phyloP scores from a whole-genome alignment of 2,113 vertebrate species.

The Syngnathus scovelli region DNA sequence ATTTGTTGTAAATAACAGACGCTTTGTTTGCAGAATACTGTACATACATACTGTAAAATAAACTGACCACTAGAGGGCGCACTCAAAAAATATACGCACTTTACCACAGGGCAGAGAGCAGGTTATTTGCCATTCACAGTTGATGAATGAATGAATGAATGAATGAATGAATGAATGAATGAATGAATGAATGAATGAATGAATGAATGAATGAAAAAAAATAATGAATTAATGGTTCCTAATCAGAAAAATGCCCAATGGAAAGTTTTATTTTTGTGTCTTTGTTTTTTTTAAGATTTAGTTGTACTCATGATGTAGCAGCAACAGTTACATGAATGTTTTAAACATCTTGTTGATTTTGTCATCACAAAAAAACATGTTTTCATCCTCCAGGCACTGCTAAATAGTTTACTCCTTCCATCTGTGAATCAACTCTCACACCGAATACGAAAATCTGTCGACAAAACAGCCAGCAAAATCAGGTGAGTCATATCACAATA shows the following conservation, averaged over 20 bases:
- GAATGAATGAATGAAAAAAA: too few relatives aligned
- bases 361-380: background rate
- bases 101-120: background rate
- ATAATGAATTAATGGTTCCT: too few relatives aligned
- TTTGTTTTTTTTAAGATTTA: background rate
- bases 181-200: too few relatives aligned
- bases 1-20: background rate
- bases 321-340: background rate
- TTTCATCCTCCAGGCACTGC: slow-evolving; percentile 73
- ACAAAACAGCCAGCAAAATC: slow-evolving; percentile 92
- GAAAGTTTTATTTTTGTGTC: background rate
- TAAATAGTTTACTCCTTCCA: slow-evolving; percentile 85
- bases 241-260: background rate
- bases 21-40: too few relatives aligned
- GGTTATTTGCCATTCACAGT: background rate
- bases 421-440: slow-evolving; percentile 91
- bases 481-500: slow-evolving; percentile 66
- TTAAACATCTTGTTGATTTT: background rate
- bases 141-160: too few relatives aligned
- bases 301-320: background rate
- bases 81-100: background rate
- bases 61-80: slow-evolving; percentile 36
- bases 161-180: too few relatives aligned
- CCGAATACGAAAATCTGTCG: slow-evolving; percentile 90
- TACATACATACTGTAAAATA: background rate